Evolutionary conservation across 2,797 vertebrate species (phyloP), one percentile per base, ranked within the genome.

Genomic region (Etheostoma perlongum): DNA sequence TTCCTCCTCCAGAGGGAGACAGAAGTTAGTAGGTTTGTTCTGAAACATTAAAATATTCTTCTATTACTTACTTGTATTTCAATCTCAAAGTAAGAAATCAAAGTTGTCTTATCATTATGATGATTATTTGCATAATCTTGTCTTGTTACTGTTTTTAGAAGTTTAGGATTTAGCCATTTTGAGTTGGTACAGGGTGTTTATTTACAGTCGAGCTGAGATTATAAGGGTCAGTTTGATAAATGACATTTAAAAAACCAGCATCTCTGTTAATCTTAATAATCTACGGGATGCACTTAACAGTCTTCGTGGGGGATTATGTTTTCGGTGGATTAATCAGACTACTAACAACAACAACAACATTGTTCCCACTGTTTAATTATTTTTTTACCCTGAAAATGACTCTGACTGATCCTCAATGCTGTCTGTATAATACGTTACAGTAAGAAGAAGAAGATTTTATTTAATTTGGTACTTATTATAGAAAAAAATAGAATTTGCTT

Each of bases 31-130:
- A 46, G 40, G 23, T 12, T 14, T 3, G 10, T 27, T 46, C 36
- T 67, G 51, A 54, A 67, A 67, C 30, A 21, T 57, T 2, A 6
- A 67, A 55, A 57, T 57, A 47, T 57, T n/a, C 25, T 21, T 47
- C 19, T 33, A 16, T 47, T 58, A 47, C 42, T 15, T 16, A 40
- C 11, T 44, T 3, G 44, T 69, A 23, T 53, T 44, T 52, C 47
- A 61, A 3, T 30, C 30, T 51, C 16, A 70, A 51, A 60, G 30
- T 51, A 12, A 62, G 23, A 30, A 12, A 53, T 30, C 23, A 61
- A 27, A 27, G 27, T 30, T 30, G 16, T 19, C 7, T 61, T 16
- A 16, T 44, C 27, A 27, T 23, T 23, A 23, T 27, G 27, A 27
- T 27, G 1, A 27, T 27, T 3, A 5, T 27, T 27, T 47, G 10